Base-by-base conservation (phyloP, 2,797 vertebrate species). In the Sebastes hopkinsi region DNA sequence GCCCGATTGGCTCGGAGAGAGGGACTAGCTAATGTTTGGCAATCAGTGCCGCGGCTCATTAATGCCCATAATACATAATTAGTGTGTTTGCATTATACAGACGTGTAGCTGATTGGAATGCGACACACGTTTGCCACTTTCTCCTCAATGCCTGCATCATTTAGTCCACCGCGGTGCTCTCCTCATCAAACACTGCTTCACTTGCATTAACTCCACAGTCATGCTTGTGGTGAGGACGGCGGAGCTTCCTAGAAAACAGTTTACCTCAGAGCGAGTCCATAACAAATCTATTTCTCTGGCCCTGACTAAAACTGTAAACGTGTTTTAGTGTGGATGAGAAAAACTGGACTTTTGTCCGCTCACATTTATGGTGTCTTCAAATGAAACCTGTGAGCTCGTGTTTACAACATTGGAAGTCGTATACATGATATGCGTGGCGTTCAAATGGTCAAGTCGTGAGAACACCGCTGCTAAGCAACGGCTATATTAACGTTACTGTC, bases 41-140 rank as follows among this genome's bases (percentile, higher is more conserved):
- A 90, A 91, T 92, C 92, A 90, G 65, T 16, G 82, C 68, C 84
- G 77, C 2, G 82, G 80, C 84, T 89, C 92, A 92, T 94, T 93
- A 92, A 80, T 77, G 56, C 3, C 76, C 78, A 79, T 91, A 85
- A 92, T 87, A 79, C 67, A 70, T 85, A 82, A 93, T 95, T 91
- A 89, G 80, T 9, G 55, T 87, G 88, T 88, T 90, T 93, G 86
- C 69, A 74, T 90, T 66, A 80, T 59, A 78, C 60, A 76, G 78
- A 62, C 62, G 16, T 34, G 60, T 0, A 10, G 83, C 89, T 80
- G 77, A 86, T 94, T 84, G 58, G 70, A 66, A 91, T 68, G 87
- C 81, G 3, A 65, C 30, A 3, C 86, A 74, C 75, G 58, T 79
- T 61, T 20, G 42, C 58, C 46, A 36, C 60, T 73, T 72, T 70